phyloP scores from a whole-genome alignment of 2,888 invertebrate genomes.

The Lagria hirta region DNA sequence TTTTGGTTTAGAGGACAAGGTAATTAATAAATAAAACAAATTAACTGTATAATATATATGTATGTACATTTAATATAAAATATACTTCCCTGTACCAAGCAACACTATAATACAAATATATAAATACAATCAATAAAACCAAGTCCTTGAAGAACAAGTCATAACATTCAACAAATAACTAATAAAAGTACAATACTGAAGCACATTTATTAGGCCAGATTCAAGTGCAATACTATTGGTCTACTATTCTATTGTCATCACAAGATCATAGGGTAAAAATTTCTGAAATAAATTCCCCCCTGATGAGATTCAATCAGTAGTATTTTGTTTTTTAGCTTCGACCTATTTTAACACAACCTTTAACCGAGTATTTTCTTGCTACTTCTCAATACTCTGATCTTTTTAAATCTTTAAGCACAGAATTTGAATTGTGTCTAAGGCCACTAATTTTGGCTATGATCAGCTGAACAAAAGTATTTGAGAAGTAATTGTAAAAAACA shows the following conservation, averaged over 20 bases:
- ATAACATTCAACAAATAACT: slow-evolving; percentile 15
- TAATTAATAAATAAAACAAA: too few relatives aligned
- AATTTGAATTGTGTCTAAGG: slow-evolving; percentile 12
- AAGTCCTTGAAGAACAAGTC: slow-evolving; percentile 18
- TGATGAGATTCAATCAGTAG: slow-evolving; percentile 23
- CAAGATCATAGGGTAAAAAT: slow-evolving; percentile 21
- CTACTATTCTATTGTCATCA: slow-evolving; percentile 28
- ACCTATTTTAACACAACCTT: slow-evolving; percentile 24
- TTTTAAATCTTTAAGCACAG: slow-evolving; percentile 1
- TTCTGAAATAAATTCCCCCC: slow-evolving; percentile 15
- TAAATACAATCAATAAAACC: slow-evolving; percentile 26
- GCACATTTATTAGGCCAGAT: slow-evolving; percentile 31
- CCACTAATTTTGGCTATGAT: slow-evolving; percentile 14
- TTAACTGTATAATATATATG: too few relatives aligned
- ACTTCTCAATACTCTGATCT: slow-evolving; percentile 5
- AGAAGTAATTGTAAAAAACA: too few relatives aligned
- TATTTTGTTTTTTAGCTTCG: too few relatives aligned
- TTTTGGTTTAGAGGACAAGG: too few relatives aligned
- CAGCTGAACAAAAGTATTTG: slow-evolving; percentile 9
- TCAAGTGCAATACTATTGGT: slow-evolving; percentile 29
- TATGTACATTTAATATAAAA: slow-evolving; percentile 31
- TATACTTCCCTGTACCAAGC: slow-evolving; percentile 31
- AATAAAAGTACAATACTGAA: slow-evolving; percentile 28
- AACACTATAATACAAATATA: slow-evolving; percentile 30
- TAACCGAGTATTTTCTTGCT: too few relatives aligned